Percentiles rank a stretch among this genome's conserved stretches.
Evolutionary conservation across 2,888 invertebrate species (phyloP).

Genomic region (Ecliptopera silaceata): DNA sequence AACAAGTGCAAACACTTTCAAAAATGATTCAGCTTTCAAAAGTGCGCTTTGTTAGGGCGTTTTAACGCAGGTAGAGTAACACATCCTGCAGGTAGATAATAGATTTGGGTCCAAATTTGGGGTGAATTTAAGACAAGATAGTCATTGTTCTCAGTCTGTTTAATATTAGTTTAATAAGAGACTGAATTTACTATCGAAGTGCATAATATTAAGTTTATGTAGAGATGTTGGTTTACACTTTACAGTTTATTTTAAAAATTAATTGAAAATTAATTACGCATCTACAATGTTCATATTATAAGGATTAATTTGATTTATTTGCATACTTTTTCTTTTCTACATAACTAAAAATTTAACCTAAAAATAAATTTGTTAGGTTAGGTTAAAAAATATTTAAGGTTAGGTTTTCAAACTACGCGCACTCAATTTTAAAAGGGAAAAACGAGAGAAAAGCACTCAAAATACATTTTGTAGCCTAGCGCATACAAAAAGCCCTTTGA

Average conservation of each 20-base stretch:
- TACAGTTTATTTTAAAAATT: too few species aligned
- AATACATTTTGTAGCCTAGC: slow-evolving; percentile 2
- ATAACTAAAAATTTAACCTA: background rate
- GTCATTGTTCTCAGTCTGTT: background rate
- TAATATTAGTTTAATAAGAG: too few species aligned
- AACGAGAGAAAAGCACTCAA: background rate
- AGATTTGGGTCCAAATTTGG: background rate
- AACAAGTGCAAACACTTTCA: slow-evolving; percentile 16
- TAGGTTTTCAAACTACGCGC: background rate
- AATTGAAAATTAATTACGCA: too few species aligned
- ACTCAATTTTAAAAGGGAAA: background rate
- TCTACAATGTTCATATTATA: too few species aligned
- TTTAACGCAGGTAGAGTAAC: slow-evolving; percentile 13
- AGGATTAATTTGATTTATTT: too few species aligned
- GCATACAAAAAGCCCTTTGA: slow-evolving; percentile 17
- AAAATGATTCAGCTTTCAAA: slow-evolving; percentile 1
- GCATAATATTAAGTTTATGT: too few species aligned
- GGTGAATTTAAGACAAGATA: background rate
- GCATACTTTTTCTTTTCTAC: too few species aligned
- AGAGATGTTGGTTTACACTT: too few species aligned
- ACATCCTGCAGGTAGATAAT: slow-evolving; percentile 11
- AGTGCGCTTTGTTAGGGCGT: slow-evolving; percentile 11
- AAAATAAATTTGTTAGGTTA: too few species aligned
- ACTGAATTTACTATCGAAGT: too few species aligned
- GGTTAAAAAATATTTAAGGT: too few species aligned